Evolutionary conservation across 2,113 vertebrate genomes (phyloP), one percentile per base, ranked within the genome.

Genomic region (Eidolon helvum): DNA sequence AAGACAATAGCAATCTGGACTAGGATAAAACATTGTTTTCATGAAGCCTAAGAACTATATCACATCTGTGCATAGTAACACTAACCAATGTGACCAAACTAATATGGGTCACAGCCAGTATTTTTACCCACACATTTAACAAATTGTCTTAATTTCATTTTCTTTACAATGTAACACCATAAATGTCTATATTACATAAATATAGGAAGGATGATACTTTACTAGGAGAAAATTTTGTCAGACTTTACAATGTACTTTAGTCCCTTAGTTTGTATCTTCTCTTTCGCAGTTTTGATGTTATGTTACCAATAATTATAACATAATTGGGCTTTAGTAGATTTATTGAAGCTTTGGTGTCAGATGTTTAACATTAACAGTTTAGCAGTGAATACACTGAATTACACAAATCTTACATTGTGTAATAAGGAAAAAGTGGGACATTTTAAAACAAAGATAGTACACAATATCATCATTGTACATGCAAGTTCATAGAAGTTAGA

Each of bases 181-280:
- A 69, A 68, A 0, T 12, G 1, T 55, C 10, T 33, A 19, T 59
- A 24, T 16, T 59, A 50, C 53, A 35, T 69, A 53, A 77, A 83
- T 72, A 8, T 35, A n/a, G 3, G 1, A 2, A 22, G 2, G 16
- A 4, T 8, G 7, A 16, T 72, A 33, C 6, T 50, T 10, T 48
- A 40, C 40, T 57, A 68, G 26, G 5, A 45, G 3, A 72, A 40
- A 50, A 43, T 43, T 50, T 69, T 65, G 21, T 80, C 48, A 68
- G 14, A 33, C 10, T 66, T 94, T 85, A 59, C 1, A 74, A 50
- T 40, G 15, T 38, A 5, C 14, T 57, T 65, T 78, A 26, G 3
- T 30, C 10, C 4, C 10, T 91, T 79, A 72, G 79, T 84, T 84
- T 88, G 0, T 61, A 8, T 72, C 1, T 57, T 77, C 8, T 75